A percentile compares a stretch with the other conserved stretches of the same genome.
Evolutionary conservation across 37 sponge, comb jelly and placozoan species (phyloP).

Genomic region (Diacarnus erythraeanus): DNA sequence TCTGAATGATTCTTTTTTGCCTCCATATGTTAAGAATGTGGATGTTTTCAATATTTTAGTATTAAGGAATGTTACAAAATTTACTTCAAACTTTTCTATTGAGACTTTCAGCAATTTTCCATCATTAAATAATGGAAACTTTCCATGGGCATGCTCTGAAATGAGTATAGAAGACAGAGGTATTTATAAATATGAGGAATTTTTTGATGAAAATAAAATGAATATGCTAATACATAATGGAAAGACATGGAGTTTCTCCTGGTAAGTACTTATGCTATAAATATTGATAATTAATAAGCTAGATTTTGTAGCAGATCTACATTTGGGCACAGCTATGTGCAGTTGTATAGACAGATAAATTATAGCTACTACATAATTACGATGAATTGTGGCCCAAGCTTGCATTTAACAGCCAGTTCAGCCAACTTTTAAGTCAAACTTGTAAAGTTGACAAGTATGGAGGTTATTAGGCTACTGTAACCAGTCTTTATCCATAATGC

Average conservation of each 20-base stretch:
- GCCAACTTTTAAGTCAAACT: too few relatives aligned
- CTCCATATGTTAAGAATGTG: background rate
- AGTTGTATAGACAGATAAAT: too few relatives aligned
- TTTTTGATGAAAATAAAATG: background rate
- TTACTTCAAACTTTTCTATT: background rate
- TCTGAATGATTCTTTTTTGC: background rate
- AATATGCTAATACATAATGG: background rate
- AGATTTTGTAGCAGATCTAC: too few relatives aligned
- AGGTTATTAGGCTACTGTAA: too few relatives aligned
- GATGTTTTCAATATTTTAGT: background rate
- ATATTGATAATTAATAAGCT: too few relatives aligned
- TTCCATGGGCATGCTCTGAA: background rate
- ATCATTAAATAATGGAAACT: background rate
- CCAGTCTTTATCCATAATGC: too few relatives aligned
- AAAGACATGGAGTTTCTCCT: conserved; percentile 7
- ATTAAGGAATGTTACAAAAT: background rate
- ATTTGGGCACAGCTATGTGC: too few relatives aligned
- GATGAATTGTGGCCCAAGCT: too few relatives aligned
- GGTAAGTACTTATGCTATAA: too few relatives aligned
- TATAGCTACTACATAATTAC: too few relatives aligned
- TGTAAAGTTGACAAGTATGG: too few relatives aligned
- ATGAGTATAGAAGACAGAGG: background rate
- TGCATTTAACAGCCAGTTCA: too few relatives aligned
- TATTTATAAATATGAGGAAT: background rate
- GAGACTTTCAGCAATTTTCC: background rate